Evolutionary conservation across 92 coral and sea anemone genomes (phyloP).

Genomic region (Metridium senile): DNA sequence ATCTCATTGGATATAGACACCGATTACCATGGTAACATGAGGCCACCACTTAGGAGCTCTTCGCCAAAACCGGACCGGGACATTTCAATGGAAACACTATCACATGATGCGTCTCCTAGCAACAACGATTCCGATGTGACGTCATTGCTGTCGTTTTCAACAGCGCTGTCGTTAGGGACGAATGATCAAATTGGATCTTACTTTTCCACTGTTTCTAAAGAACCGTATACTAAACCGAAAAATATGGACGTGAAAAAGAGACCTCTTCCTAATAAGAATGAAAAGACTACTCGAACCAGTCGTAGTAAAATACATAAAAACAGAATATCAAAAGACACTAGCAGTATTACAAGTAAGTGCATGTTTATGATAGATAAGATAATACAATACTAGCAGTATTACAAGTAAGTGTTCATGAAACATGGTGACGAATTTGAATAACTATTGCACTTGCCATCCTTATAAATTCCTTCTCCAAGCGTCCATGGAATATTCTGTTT

Average conservation of each 20-base stretch:
- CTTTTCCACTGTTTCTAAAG: not conserved
- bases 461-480: not conserved
- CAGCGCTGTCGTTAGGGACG: conserved; percentile 1
- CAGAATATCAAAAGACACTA: not conserved
- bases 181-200: not conserved
- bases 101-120: conserved; percentile 3
- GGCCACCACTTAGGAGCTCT: conserved; percentile 75
- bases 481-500: not conserved
- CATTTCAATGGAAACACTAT: conserved; percentile 4
- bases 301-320: not conserved
- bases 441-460: too few relatives aligned
- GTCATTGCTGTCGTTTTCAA: conserved; percentile 30
- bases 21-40: conserved; percentile 34
- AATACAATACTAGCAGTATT: not conserved
- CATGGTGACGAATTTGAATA: too few relatives aligned
- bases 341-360: not conserved
- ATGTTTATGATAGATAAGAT: not conserved
- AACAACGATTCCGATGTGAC: conserved; percentile 33
- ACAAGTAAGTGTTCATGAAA: conserved; percentile 8
- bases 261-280: not conserved
- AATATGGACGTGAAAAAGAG: not conserved
- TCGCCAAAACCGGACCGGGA: conserved; percentile 65
- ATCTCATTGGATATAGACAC: conserved; percentile 17
- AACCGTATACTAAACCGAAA: not conserved
- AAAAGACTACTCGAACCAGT: not conserved